phyloP scores from a whole-genome alignment of 2,888 invertebrate genomes.

The Pandemis heparana region DNA sequence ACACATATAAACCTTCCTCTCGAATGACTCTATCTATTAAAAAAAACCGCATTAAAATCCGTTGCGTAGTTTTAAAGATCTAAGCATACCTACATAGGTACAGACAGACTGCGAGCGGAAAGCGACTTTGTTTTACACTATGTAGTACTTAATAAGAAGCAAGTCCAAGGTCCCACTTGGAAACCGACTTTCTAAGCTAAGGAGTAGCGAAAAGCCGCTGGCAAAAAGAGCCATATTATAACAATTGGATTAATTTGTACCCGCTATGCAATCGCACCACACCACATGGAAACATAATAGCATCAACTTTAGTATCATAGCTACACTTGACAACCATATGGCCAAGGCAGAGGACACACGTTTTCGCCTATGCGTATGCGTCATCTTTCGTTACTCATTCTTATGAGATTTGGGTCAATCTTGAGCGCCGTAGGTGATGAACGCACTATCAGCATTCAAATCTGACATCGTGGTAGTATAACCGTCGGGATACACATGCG shows the following conservation, averaged over 20 bases:
- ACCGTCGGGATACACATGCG: too few species aligned
- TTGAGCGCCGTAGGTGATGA: neutral
- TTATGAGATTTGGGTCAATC: constrained; percentile 23
- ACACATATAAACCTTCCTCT: too few species aligned
- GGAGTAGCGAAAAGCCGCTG: too few species aligned
- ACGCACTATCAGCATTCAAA: neutral
- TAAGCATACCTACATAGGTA: too few species aligned
- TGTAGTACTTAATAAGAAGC: too few species aligned
- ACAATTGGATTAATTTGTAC: neutral
- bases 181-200: too few species aligned
- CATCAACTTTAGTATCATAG: constrained; percentile 1
- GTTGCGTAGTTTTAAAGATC: too few species aligned
- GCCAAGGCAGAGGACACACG: constrained; percentile 14
- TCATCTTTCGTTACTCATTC: constrained; percentile 31
- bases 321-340: constrained; percentile 36
- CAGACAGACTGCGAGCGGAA: too few species aligned
- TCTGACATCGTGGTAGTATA: neutral
- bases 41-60: too few species aligned
- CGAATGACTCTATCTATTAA: too few species aligned
- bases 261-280: neutral
- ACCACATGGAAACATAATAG: neutral
- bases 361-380: constrained; percentile 26
- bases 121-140: too few species aligned
- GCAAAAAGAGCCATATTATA: neutral
- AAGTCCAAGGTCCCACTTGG: too few species aligned